Evolutionary conservation across 2,888 invertebrate species (phyloP).

Genomic region (Melanotus villosus): DNA sequence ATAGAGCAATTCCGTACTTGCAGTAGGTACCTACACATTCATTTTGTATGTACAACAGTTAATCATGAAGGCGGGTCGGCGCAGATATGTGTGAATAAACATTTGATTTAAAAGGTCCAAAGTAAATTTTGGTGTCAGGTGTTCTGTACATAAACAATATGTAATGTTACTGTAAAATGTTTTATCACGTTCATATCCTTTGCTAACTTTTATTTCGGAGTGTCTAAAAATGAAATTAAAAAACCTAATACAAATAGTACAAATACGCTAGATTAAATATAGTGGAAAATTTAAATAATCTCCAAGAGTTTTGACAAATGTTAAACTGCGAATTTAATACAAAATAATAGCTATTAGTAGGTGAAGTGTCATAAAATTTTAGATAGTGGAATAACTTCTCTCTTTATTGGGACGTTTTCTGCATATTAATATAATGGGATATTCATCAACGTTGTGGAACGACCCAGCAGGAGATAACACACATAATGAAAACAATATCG

Average conservation of each 20-base stretch:
- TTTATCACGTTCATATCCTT: slow-evolving; percentile 17
- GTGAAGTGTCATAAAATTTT: neutral
- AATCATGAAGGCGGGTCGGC: slow-evolving; percentile 31
- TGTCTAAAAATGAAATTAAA: neutral
- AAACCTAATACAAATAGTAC: neutral
- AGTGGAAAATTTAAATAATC: neutral
- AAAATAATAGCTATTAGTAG: neutral
- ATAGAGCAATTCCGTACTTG: too few relatives aligned
- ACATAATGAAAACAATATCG: slow-evolving; percentile 41
- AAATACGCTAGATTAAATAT: neutral
- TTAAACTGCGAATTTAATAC: too few relatives aligned
- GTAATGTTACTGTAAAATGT: slow-evolving; percentile 30
- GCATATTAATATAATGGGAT: slow-evolving; percentile 32
- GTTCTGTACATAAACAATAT: slow-evolving; percentile 27
- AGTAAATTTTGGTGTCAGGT: slow-evolving; percentile 38
- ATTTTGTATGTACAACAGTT: slow-evolving; percentile 26
- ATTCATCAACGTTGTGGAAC: slow-evolving; percentile 32
- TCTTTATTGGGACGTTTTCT: slow-evolving; percentile 17
- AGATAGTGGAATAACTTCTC: too few relatives aligned
- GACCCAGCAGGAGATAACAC: slow-evolving; percentile 30
- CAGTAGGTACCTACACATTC: neutral
- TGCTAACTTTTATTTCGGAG: neutral
- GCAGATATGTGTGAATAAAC: slow-evolving; percentile 40
- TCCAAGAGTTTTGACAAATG: too few relatives aligned
- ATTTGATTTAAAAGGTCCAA: slow-evolving; percentile 39